A percentile compares a stretch with the other conserved stretches of the same genome.
Evolutionary conservation across 2,888 invertebrate genomes (phyloP).

Genomic region (Drosophila differens): DNA sequence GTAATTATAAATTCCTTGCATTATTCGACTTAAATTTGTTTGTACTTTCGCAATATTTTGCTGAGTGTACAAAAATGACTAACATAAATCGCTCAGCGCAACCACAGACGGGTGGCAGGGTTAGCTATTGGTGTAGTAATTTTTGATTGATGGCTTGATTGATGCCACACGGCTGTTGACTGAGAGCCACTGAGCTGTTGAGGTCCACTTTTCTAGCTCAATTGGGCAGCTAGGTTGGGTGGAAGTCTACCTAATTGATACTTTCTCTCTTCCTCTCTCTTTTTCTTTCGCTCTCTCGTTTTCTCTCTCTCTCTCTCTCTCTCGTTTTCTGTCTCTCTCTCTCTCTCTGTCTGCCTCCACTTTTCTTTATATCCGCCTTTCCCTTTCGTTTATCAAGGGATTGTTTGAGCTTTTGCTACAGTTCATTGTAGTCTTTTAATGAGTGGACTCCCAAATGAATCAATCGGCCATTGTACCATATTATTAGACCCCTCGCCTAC

Average conservation of each 20-base stretch:
- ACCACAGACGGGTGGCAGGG: neutral
- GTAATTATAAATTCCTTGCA: neutral
- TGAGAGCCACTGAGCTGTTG: conserved; percentile 35
- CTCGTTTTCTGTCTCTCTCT: neutral
- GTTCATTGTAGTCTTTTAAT: conserved; percentile 25
- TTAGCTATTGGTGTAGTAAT: conserved; percentile 1
- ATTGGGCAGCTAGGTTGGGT: conserved; percentile 31
- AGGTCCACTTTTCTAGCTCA: conserved; percentile 35
- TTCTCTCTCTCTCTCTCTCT: neutral
- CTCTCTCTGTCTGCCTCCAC: neutral
- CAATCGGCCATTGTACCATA: conserved; percentile 50
- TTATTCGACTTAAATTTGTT: neutral
- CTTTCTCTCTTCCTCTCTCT: neutral
- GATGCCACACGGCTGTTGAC: conserved; percentile 51
- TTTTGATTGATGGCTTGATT: conserved; percentile 73
- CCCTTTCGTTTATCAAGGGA: neutral
- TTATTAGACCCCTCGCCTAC: conserved; percentile 9
- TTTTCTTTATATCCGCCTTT: neutral
- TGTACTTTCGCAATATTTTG: neutral
- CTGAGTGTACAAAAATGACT: conserved; percentile 24
- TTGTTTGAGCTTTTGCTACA: conserved; percentile 10
- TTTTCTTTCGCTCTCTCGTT: neutral
- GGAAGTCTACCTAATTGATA: conserved; percentile 50
- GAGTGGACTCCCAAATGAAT: conserved; percentile 52
- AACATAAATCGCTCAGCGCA: conserved; percentile 56